Base-by-base conservation (phyloP, 2,888 invertebrate species). In the Nyleta sp. region DNA sequence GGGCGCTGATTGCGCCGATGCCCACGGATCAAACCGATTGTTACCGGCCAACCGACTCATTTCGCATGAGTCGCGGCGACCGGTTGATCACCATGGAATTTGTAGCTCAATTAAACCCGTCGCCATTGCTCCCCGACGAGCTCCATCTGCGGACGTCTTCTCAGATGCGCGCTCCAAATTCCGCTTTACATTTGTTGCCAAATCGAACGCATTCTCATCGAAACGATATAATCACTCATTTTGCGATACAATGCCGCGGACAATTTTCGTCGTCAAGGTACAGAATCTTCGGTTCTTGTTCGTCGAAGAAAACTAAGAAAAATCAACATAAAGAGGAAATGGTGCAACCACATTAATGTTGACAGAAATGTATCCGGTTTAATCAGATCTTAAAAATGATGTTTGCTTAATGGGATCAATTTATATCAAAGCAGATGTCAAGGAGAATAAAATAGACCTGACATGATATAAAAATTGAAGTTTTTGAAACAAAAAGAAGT, bases 1-100 rank as follows among this genome's bases (percentile, higher is more conserved):
- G 87, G 80, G 80, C 78, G 85, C 82, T 86, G 85, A 85, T 86
- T 86, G 86, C 86, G 80, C 82, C 84, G 81, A 78, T 84, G 83
- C 67, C 83, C 83, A 75, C 76, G 77, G 81, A 79, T 73, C 77
- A 68, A 80, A 53, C 70, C 87, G 87, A 88, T 89, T 88, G 87
- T 88, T 88, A 83, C 80, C 82, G 73, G 35, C 65, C 70, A 81
- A 71, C 83, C 81, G 84, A 59, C 86, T 85, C 87, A 89, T 89
- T 89, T 89, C 84, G 88, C 88, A 88, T 87, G 88, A 88, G 88
- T 79, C 84, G 84, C 84, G 81, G 81, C 87, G 85, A 87, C 86
- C 87, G 87, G 87, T 89, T 89, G 88, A 89, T 89, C 89, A 89
- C 86, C 82, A 77, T 84, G 89, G 89, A 89, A 90, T 90, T 89